Base-by-base conservation (phyloP, 1,140 invertebrate genomes). In the Achroia grisella region DNA sequence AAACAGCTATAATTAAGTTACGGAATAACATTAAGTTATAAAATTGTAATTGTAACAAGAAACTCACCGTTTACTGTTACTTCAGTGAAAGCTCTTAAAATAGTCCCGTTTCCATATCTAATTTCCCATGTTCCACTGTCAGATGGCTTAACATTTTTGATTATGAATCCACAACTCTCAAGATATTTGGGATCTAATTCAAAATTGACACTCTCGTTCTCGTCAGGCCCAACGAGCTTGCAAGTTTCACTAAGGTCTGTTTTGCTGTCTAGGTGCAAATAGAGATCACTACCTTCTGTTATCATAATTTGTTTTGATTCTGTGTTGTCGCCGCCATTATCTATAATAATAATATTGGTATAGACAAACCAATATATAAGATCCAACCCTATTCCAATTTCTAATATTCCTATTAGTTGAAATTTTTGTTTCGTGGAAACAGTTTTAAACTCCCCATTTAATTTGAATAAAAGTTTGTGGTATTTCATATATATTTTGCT, bases 71-170 rank as follows among this genome's bases (percentile, higher is more conserved):
- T 49, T 28, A 83, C 68, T 39, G 30, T 48, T 9, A 83, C 64
- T 10, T 48, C 10, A 15, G 71, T 41, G 1, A 33, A 15, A 1
- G 72, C 76, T 42, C 44, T 56, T 17, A 75, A 75, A 28, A 48
- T 51, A 5, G 72, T 71, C 40, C 14, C 46, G 12, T 50, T 43
- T 43, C 69, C 74, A 47, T 70, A 77, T 0, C 44, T 33, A 43
- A 83, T 80, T 34, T 39, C 35, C 79, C 76, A 83, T 10, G 12
- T 42, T 27, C 79, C 79, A 45, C 9, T 44, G 13, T 73, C 50
- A 2, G 8, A 15, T 0, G 15, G 15, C n/a, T 40, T 49, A 1
- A 72, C 48, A 27, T 53, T 52, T 29, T 28, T 50, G 2, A 78
- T 51, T 23, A 67, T 52, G 17, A 52, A 80, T 9, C 71, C 68